A percentile compares a stretch with the other conserved stretches of the same genome.
phyloP scores from a whole-genome alignment of 2,797 vertebrate species.

The Aotus griseimembra region DNA sequence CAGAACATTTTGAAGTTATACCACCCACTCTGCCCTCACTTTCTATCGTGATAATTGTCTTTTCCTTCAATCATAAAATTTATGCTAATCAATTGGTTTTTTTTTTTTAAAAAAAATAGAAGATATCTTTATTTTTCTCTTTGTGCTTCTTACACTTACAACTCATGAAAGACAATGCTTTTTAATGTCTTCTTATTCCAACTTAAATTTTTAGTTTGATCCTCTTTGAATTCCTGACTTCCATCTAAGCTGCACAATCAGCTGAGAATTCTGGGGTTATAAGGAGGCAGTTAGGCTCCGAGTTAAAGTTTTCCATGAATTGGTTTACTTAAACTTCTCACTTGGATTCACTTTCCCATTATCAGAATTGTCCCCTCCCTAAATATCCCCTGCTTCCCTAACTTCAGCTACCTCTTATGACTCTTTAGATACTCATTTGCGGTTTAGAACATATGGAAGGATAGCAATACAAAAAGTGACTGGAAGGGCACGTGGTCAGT shows the following conservation, averaged over 20 bases:
- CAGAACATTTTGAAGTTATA: constrained; percentile 2
- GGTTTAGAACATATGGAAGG: neutral
- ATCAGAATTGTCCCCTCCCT: neutral
- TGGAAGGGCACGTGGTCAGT: neutral
- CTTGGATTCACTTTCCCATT: neutral
- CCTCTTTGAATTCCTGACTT: neutral
- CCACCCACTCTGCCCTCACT: neutral
- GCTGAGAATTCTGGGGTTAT: neutral
- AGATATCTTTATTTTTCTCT: neutral
- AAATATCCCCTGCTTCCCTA: neutral
- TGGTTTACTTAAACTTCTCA: neutral
- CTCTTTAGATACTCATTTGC: neutral
- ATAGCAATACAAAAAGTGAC: neutral
- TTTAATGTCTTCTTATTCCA: neutral
- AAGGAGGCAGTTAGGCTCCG: neutral
- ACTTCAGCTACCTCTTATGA: neutral
- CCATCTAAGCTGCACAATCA: neutral
- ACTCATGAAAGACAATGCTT: neutral
- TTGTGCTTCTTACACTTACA: neutral
- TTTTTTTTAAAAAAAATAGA: neutral
- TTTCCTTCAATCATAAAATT: neutral
- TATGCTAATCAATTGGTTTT: neutral
- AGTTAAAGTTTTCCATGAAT: neutral
- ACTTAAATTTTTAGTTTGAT: constrained; percentile 11
- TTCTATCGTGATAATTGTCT: neutral